Evolutionary conservation across 2,797 vertebrate genomes (phyloP), one percentile per base, ranked within the genome.

Genomic region (Cryptoprocta ferox): DNA sequence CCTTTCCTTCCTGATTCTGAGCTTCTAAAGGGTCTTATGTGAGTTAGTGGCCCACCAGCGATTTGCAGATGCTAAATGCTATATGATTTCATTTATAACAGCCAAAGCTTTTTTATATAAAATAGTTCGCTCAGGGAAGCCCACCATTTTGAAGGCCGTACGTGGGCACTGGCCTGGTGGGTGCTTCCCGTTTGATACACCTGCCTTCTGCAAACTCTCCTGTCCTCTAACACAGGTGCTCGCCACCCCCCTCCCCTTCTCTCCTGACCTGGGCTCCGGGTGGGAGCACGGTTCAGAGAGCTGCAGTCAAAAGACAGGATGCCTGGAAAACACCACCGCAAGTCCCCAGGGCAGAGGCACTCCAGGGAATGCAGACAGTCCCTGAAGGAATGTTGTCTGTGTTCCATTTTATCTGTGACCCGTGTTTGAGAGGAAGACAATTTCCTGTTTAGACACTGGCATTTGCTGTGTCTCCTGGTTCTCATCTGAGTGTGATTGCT

Each of bases 111-210:
- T 35, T 28, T 19, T 12, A 78, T 13, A 8, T 65, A 32, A 50
- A 56, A 6, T 11, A 2, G 6, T 65, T 37, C 15, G 4, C 32
- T 28, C 3, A 0, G 19, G 8, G 89, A n/a, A 89, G n/a, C n/a
- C 75, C 59, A 37, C 42, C 18, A 1, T 32, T 70, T 14, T n/a
- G 66, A 30, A 71, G 48, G 3, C 21, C 2, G 15, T 16, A 7
- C 35, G 50, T 18, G 45, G 71, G 81, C 28, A 4, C 42, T 9
- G 11, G 32, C 30, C 81, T 21, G 50, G n/a, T 0, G 32, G 78
- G 37, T n/a, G 0, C 21, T n/a, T 30, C 45, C n/a, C 21, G 3
- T 32, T 24, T 11, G 42, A 21, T 24, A 0, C 1, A 0, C 24
- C 15, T 5, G 35, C 7, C 14, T 5, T 45, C 18, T 30, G 5